phyloP scores from a whole-genome alignment of 2,888 invertebrate species.

The Aphrophora alni region DNA sequence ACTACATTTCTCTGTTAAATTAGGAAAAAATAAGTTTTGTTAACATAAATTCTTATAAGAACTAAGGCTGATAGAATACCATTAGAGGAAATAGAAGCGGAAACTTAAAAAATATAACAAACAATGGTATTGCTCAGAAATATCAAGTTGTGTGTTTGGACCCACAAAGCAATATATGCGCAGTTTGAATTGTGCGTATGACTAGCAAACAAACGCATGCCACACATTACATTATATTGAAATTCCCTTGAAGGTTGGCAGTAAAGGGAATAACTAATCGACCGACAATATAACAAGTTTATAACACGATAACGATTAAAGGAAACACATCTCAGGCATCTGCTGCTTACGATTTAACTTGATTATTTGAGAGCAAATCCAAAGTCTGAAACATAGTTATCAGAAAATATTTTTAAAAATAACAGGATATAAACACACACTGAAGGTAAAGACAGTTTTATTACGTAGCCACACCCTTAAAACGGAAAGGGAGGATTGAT shows the following conservation, averaged over 20 bases:
- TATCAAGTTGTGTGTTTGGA: not conserved
- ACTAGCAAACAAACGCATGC: slow-evolving; percentile 6
- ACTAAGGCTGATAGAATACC: not conserved
- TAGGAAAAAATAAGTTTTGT: not conserved
- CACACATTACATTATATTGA: not conserved
- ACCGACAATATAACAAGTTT: not conserved
- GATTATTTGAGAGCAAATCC: not conserved
- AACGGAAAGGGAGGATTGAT: not conserved
- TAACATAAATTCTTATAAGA: not conserved
- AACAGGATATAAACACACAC: slow-evolving; percentile 5
- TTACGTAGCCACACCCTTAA: not conserved
- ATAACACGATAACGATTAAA: not conserved
- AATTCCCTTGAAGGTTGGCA: not conserved
- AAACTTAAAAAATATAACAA: not conserved
- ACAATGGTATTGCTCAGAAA: not conserved
- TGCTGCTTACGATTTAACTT: not conserved
- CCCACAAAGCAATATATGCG: not conserved
- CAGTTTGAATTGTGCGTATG: slow-evolving; percentile 3
- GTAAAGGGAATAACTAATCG: not conserved
- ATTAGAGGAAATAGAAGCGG: not conserved
- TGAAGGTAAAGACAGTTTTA: not conserved
- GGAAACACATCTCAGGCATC: not conserved
- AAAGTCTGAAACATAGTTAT: not conserved
- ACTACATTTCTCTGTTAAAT: not conserved
- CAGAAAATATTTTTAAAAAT: not conserved